A percentile compares a stretch with the other conserved stretches of the same genome.
phyloP scores from a whole-genome alignment of 2,888 invertebrate species.

The Drosophila quinaria region DNA sequence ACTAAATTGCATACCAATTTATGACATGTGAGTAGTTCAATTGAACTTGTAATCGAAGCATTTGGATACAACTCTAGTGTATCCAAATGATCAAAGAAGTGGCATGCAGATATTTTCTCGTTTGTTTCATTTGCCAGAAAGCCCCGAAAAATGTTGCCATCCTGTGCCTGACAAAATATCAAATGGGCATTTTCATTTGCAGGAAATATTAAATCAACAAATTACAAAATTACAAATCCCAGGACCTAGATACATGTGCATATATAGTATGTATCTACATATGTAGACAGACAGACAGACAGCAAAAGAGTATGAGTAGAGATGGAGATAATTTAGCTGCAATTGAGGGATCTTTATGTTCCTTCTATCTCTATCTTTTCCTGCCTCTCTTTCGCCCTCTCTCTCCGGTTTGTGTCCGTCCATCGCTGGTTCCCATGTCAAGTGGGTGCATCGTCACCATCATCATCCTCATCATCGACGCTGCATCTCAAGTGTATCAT shows the following conservation, averaged over 20 bases:
- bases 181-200: slow-evolving; percentile 70
- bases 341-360: not conserved
- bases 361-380: not conserved
- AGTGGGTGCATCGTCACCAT: slow-evolving; percentile 41
- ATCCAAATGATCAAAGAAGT: slow-evolving; percentile 67
- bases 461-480: slow-evolving; percentile 39
- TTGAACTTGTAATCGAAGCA: not conserved
- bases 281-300: not conserved
- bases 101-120: slow-evolving; percentile 64
- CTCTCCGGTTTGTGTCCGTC: not conserved
- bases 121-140: slow-evolving; percentile 27
- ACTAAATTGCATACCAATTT: too few relatives aligned
- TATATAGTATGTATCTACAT: not conserved
- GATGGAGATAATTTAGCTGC: not conserved
- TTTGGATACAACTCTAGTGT: not conserved
- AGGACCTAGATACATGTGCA: not conserved
- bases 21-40: not conserved
- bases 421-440: slow-evolving; percentile 31
- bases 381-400: not conserved
- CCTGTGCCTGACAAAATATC: slow-evolving; percentile 72
- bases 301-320: not conserved
- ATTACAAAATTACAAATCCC: slow-evolving; percentile 63
- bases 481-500: slow-evolving; percentile 57
- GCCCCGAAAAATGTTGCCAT: slow-evolving; percentile 26
- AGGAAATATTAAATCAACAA: slow-evolving; percentile 73